Conservation (phyloP, 2,113 vertebrate genomes). For the Cygnus atratus region DNA sequence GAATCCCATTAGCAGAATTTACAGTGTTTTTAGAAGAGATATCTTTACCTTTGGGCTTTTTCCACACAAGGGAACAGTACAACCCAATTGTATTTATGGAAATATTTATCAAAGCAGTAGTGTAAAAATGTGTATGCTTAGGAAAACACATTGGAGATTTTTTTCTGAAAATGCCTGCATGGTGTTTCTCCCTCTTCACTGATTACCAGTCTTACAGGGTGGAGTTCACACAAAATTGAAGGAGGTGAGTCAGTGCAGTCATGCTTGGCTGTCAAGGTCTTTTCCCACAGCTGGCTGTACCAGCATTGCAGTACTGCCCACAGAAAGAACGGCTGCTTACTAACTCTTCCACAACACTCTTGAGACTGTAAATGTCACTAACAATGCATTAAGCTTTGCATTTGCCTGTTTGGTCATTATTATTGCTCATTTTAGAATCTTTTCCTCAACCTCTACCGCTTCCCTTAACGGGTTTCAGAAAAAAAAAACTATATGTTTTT, state of each 20-base stretch:
- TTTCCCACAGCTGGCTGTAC: not conserved
- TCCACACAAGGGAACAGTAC: not conserved
- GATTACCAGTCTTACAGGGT: accelerated
- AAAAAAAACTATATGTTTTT: not conserved
- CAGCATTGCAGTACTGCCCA: accelerated
- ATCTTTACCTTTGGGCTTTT: not conserved
- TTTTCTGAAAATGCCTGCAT: not conserved
- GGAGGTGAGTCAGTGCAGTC: not conserved
- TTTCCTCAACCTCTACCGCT: not conserved
- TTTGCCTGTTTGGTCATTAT: not conserved
- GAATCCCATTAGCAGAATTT: not conserved
- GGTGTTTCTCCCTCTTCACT: not conserved
- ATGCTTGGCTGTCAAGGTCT: not conserved
- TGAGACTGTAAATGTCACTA: not conserved
- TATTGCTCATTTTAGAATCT: not conserved
- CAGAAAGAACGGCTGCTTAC: not conserved
- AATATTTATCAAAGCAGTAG: not conserved
- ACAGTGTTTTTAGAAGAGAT: not conserved
- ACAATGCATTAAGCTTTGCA: not conserved
- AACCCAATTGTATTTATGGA: not conserved
- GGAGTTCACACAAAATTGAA: not conserved
- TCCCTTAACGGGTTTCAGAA: not conserved
- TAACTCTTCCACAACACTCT: not conserved
- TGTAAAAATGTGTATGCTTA: not conserved
- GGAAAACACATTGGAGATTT: not conserved